Conservation (phyloP, 1,140 invertebrate genomes). For the Wiebesia pumilae region DNA sequence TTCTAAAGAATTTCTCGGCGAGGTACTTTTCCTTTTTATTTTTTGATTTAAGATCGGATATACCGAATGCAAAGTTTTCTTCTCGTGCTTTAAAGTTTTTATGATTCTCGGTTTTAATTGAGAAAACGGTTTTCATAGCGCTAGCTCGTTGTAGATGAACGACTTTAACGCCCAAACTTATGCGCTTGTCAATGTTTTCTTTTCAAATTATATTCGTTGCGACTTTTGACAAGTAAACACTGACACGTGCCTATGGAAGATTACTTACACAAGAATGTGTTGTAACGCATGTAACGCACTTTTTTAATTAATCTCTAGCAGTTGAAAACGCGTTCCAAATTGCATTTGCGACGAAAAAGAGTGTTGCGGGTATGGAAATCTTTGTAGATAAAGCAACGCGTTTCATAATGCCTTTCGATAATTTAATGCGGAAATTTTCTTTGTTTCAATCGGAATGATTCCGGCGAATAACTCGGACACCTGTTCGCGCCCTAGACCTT, state of each 20-base stretch:
- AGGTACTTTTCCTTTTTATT: slow-evolving; percentile 9
- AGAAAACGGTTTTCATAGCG: slow-evolving; percentile 11
- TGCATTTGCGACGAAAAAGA: no score
- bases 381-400: background rate
- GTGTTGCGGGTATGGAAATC: no score
- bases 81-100: slow-evolving; percentile 21
- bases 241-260: background rate
- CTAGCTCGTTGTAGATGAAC: background rate
- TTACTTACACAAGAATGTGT: no score
- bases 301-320: no score
- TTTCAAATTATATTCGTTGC: background rate
- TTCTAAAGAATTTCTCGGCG: slow-evolving; percentile 41
- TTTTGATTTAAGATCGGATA: slow-evolving; percentile 38
- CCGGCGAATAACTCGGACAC: background rate
- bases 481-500: background rate
- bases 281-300: background rate
- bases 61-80: slow-evolving; percentile 37
- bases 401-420: background rate
- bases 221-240: background rate
- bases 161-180: background rate
- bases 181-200: background rate
- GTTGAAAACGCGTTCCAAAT: background rate
- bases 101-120: slow-evolving; percentile 31
- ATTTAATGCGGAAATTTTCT: background rate
- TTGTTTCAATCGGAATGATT: background rate